These are phyloP conservation scores for Pangasius krempfi DNA, from an alignment of 2,797 vertebrate genomes.

Conservation along the genomic window DNA sequence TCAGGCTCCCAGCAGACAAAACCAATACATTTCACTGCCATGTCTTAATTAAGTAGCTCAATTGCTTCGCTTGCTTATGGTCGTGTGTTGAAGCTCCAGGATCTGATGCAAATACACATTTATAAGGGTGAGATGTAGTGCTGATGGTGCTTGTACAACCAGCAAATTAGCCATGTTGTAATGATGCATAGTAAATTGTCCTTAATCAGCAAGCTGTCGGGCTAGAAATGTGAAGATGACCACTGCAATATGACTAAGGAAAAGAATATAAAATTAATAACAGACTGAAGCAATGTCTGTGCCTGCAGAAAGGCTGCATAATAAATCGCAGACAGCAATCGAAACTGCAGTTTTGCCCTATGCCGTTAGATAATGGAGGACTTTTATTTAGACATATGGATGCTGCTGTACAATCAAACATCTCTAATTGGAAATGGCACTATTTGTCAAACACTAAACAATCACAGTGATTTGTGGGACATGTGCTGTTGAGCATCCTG, in stretches of 20 bases:
- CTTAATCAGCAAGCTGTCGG: conserved; percentile 23
- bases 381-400: conserved; percentile 15
- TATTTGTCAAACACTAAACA: conserved; percentile 4
- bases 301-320: background rate
- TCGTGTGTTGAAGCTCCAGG: conserved; percentile 57
- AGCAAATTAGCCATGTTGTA: conserved; percentile 35
- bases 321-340: conserved; percentile 13
- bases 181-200: conserved; percentile 29
- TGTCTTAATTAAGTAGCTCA: conserved; percentile 71
- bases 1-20: conserved; percentile 62
- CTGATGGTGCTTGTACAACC: conserved; percentile 16
- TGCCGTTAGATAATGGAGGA: conserved; percentile 13
- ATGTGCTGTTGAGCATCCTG: background rate
- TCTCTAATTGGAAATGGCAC: background rate
- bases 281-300: background rate
- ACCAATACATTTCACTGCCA: conserved; percentile 67
- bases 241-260: background rate
- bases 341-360: background rate
- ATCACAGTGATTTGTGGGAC: background rate
- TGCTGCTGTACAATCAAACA: background rate
- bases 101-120: conserved; percentile 54
- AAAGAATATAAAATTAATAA: conserved; percentile 5
- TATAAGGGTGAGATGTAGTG: conserved; percentile 14
- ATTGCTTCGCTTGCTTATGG: conserved; percentile 66
- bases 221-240: conserved; percentile 8